Conservation (phyloP, 2,888 invertebrate species). For the Scaeva pyrastri region DNA sequence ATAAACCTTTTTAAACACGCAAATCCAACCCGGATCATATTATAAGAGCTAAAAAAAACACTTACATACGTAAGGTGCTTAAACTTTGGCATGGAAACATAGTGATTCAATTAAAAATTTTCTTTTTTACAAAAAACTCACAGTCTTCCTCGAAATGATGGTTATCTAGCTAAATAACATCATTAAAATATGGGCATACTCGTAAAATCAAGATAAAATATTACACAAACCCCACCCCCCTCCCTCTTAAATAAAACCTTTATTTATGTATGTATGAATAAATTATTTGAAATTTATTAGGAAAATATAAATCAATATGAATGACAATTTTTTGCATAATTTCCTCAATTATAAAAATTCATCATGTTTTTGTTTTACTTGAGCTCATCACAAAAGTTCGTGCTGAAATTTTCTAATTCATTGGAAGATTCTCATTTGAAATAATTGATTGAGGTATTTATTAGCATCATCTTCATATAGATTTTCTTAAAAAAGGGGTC, state of each 20-base stretch:
- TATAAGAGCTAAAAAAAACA: too few relatives aligned
- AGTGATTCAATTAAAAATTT: neutral
- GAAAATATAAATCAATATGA: neutral
- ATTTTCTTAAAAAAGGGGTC: too few relatives aligned
- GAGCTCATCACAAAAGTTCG: slow-evolving; percentile 23
- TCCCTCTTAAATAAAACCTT: neutral
- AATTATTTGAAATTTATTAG: neutral
- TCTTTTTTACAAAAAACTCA: neutral
- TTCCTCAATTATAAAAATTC: slow-evolving; percentile 18
- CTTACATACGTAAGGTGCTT: too few relatives aligned
- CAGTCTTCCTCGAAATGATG: neutral
- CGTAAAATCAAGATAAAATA: neutral
- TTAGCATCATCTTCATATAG: too few relatives aligned
- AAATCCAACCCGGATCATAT: too few relatives aligned
- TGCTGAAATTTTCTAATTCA: slow-evolving; percentile 17
- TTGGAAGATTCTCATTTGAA: neutral
- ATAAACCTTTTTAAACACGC: too few relatives aligned
- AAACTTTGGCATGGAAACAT: too few relatives aligned
- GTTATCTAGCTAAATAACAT: neutral
- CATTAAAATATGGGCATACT: neutral
- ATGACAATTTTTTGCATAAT: slow-evolving; percentile 12
- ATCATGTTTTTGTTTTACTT: slow-evolving; percentile 9
- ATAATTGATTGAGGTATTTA: too few relatives aligned
- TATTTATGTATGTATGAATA: neutral
- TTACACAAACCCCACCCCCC: too few relatives aligned